These are phyloP conservation scores for Cryptocheilus praepositus DNA, from an alignment of 2,888 invertebrate species.

Conservation along the genomic window DNA sequence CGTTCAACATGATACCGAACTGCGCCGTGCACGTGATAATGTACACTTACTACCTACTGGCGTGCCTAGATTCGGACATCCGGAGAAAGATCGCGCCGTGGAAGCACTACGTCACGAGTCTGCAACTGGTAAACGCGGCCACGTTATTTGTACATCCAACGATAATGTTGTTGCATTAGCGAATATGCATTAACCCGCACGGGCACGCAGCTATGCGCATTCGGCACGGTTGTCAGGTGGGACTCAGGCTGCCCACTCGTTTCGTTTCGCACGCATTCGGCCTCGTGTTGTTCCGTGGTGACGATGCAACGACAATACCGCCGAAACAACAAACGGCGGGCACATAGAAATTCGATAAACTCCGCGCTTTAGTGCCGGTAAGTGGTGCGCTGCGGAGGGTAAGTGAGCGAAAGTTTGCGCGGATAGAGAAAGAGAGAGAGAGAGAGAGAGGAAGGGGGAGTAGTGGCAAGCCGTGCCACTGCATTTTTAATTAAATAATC, in stretches of 20 bases:
- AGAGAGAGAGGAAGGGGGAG: not conserved
- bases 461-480: constrained; percentile 4
- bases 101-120: constrained; percentile 77
- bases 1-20: constrained; percentile 82
- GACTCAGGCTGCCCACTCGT: too few relatives aligned
- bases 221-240: not conserved
- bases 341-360: too few relatives aligned
- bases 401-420: not conserved
- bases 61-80: constrained; percentile 79
- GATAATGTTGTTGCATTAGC: not conserved
- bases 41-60: constrained; percentile 84
- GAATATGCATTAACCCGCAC: not conserved
- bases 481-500: constrained; percentile 59
- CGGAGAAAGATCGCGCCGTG: constrained; percentile 78
- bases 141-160: too few relatives aligned
- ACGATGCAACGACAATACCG: too few relatives aligned
- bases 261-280: too few relatives aligned
- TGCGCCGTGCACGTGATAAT: constrained; percentile 84
- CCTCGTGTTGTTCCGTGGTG: too few relatives aligned
- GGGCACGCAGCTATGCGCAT: not conserved
- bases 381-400: not conserved
- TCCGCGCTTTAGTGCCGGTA: too few relatives aligned
- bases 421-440: too few relatives aligned
- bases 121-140: constrained; percentile 80
- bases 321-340: too few relatives aligned